Evolutionary conservation across 2,888 invertebrate genomes (phyloP), one percentile per base, ranked within the genome.

Genomic region (Plebejus melissa): DNA sequence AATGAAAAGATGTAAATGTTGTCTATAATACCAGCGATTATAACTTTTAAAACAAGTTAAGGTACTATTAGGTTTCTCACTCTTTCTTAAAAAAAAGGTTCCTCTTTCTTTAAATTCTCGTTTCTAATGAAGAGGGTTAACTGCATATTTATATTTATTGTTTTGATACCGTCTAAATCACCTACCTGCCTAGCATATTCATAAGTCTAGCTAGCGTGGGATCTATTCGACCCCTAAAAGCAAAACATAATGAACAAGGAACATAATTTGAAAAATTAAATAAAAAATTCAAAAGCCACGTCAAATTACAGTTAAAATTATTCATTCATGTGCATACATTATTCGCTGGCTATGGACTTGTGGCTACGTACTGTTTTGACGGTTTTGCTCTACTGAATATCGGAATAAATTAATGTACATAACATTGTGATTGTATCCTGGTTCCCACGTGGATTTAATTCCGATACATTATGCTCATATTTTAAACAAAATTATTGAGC

Each of bases 341-440:
- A 65, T 65, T 60, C 60, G 1, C 28, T 32, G 28, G 32, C 65
- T 65, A 36, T 65, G 65, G 32, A 60, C 22, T 11, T 60, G 60
- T 9, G 28, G 11, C 32, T 65, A 60, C 71, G 41, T 22, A 71
- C 83, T 88, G 86, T 88, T 89, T 88, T 86, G 85, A 85, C 85
- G 83, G 88, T 87, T 86, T 86, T 87, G 89, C 88, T 90, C 88
- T 85, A 85, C 85, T 88, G 89, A 80, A 81, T 86, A 78, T 80
- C 79, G 80, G 87, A 85, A 88, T 89, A 88, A 84, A 86, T 86
- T 87, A 88, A 85, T 83, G 77, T 82, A 83, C 22, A 22, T 22
- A 22, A 87, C 84, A 80, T 77, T 77, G 76, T 74, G 74, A 38
- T 72, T 69, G 71, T 74, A 70, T 75, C 72, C 69, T 65, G n/a